Evolutionary conservation across 2,888 invertebrate species (phyloP), one percentile per base, ranked within the genome.

Genomic region (Dolomedes plantarius): DNA sequence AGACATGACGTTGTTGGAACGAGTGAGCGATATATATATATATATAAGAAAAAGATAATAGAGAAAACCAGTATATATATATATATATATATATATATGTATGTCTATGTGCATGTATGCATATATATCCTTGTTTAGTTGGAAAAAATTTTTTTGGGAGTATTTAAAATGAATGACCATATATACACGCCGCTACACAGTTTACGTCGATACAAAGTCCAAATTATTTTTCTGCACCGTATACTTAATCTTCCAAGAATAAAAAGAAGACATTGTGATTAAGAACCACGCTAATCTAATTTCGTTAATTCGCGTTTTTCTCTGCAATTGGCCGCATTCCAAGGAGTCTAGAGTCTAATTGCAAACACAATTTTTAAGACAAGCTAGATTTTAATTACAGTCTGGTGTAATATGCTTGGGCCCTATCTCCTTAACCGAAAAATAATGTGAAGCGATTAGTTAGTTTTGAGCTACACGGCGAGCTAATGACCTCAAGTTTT

Each of bases 291-390:
- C 77, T 85, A 85, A 85, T 85, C 83, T 85, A 77, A 85, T 85
- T 85, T 77, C 77, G 73, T 85, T 85, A 85, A 85, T 85, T 85
- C 83, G 31, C 67, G 83, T 85, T 85, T 85, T 85, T 85, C 83
- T 85, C 73, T 39, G 71, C 76, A 76, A 85, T 85, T 85, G 83
- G 83, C 83, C 65, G 73, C 77, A 85, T 85, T 85, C 83, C 83
- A 85, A 73, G 29, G 23, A 73, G 56, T 23, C 16, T 67, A 64
- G 71, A 77, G 46, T 81, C 74, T 81, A 77, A 85, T 85, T 85
- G 83, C 83, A 50, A 39, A 71, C 72, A 56, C 50, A 65, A 77
- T 77, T 85, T 85, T 85, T 85, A 72, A 85, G 73, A 69, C 50
- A 46, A 67, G 23, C 39, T 28, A 28, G 77, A 77, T 85, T 85